A percentile compares a stretch with the other conserved stretches of the same genome.
These are phyloP conservation scores for Delphinapterus leucas DNA, from an alignment of 2,113 vertebrate genomes.

Conservation along the genomic window DNA sequence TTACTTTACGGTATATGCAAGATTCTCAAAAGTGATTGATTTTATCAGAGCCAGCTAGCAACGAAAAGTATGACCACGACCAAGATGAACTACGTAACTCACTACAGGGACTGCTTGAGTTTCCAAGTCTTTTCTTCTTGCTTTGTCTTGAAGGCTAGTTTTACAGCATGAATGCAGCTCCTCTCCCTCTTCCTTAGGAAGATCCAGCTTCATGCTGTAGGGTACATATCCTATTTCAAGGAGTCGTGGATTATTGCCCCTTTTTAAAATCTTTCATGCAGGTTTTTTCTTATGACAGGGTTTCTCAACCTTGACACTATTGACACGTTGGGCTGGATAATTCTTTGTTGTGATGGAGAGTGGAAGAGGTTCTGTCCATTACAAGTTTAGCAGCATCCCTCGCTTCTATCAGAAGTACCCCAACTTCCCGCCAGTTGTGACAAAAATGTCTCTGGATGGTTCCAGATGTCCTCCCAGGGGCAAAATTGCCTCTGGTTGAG, in stretches of 20 bases:
- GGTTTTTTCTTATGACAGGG: not conserved
- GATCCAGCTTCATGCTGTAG: not conserved
- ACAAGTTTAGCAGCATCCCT: not conserved
- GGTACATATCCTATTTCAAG: not conserved
- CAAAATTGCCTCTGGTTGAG: not conserved
- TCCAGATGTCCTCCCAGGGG: not conserved
- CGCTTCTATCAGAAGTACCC: not conserved
- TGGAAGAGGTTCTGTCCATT: not conserved
- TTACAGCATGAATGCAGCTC: not conserved
- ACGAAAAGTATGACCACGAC: not conserved
- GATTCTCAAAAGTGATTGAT: conserved; percentile 14
- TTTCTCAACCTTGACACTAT: not conserved
- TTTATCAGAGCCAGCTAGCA: not conserved
- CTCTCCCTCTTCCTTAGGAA: not conserved
- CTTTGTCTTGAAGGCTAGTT: not conserved
- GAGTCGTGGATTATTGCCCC: not conserved
- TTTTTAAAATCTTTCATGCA: not conserved
- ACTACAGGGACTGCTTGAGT: not conserved
- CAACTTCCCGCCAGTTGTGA: not conserved
- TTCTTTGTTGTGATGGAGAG: not conserved
- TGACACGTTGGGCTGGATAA: not conserved
- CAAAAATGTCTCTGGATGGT: not conserved
- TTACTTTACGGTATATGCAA: not conserved
- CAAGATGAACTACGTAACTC: not conserved
- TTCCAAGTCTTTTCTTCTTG: not conserved